Conservation (phyloP, 2,888 invertebrate species). For the Ectemnius lituratus region DNA sequence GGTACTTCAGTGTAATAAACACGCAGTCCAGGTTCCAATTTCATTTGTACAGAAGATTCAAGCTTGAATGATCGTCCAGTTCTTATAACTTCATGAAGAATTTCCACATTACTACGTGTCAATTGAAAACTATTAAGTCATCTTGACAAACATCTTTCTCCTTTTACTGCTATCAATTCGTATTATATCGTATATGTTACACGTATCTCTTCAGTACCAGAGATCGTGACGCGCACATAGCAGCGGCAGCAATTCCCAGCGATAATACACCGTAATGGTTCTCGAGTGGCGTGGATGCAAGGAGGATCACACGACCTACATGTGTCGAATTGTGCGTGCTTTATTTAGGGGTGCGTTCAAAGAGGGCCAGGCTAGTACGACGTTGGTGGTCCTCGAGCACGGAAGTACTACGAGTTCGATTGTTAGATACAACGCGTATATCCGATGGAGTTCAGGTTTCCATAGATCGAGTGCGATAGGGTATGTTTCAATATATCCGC, state of each 20-base stretch:
- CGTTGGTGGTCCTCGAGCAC: slow-evolving; percentile 3
- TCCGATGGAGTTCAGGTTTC: slow-evolving; percentile 6
- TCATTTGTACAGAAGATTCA: too few species aligned
- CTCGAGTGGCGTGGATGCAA: slow-evolving; percentile 1
- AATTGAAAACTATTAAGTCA: too few species aligned
- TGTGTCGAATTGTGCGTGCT: background rate
- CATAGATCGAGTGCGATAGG: background rate
- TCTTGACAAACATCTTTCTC: too few species aligned
- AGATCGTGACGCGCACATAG: background rate
- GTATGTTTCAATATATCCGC: background rate
- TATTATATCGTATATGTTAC: too few species aligned
- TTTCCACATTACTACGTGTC: too few species aligned
- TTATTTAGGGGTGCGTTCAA: background rate
- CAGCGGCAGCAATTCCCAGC: background rate
- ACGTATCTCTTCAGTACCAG: too few species aligned
- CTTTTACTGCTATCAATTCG: too few species aligned
- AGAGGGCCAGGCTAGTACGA: background rate
- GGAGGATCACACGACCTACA: slow-evolving; percentile 4
- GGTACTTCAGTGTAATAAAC: too few species aligned
- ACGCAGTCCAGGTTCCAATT: too few species aligned
- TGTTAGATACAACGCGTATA: background rate
- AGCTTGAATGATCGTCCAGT: too few species aligned
- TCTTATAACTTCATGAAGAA: too few species aligned
- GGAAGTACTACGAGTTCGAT: slow-evolving; percentile 1
- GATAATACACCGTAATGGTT: background rate